Conservation (phyloP, 1,140 invertebrate genomes). For the Zaprionus camerounensis region DNA sequence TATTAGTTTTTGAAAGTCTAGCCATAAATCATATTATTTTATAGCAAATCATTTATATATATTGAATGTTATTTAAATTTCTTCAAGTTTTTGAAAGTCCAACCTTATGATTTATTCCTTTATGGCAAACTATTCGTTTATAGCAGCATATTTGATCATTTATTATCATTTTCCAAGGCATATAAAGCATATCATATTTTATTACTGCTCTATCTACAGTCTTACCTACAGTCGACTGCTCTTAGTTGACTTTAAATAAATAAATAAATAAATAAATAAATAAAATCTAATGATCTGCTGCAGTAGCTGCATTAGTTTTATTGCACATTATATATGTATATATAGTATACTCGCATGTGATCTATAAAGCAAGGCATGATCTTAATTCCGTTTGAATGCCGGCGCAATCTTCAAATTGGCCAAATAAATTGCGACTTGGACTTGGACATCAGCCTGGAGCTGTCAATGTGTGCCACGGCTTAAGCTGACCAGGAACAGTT, state of each 20-base stretch:
- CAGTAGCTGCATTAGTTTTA: slow-evolving; percentile 1
- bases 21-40: too few relatives aligned
- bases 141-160: too few relatives aligned
- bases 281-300: neutral
- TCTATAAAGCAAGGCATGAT: neutral
- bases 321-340: neutral
- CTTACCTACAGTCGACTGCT: too few relatives aligned
- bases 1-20: too few relatives aligned
- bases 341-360: neutral
- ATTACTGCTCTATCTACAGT: neutral
- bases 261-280: too few relatives aligned
- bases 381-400: slow-evolving; percentile 16
- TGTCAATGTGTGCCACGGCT: slow-evolving; percentile 61
- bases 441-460: slow-evolving; percentile 54
- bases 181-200: neutral
- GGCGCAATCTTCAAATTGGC: slow-evolving; percentile 51
- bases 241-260: too few relatives aligned
- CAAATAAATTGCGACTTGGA: slow-evolving; percentile 61
- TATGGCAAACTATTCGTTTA: too few relatives aligned
- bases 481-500: slow-evolving; percentile 64
- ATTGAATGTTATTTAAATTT: too few relatives aligned
- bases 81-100: too few relatives aligned
- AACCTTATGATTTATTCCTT: too few relatives aligned
- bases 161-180: too few relatives aligned
- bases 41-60: too few relatives aligned